Evolutionary conservation across 2,113 vertebrate species (phyloP), one percentile per base, ranked within the genome.

Genomic region (Xyliphius kryptos): DNA sequence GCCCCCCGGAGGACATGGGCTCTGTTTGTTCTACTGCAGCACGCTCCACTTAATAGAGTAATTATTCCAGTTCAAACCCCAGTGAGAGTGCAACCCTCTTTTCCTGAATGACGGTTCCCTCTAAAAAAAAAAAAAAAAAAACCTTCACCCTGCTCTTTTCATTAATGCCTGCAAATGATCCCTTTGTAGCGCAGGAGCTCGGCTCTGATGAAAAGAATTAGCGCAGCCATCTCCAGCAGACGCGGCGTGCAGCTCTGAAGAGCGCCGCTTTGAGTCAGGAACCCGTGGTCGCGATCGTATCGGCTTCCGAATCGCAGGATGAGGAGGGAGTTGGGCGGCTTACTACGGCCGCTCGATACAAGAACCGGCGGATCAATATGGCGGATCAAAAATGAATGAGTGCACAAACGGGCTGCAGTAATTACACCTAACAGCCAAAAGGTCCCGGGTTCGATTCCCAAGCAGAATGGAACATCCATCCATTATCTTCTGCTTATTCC

Each of bases 181-280:
- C 79, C 81, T 89, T 88, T 89, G 85, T 88, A 87, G 84, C 66
- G 65, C 46, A 62, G 80, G 79, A 82, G 83, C 80, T 72, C 71
- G 32, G 74, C 66, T 79, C 14, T 84, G 86, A 87, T 87, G 83
- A 89, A 87, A 85, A 78, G 83, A 87, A 88, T 87, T 86, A 89
- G 83, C 75, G 57, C 76, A 74, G 74, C 60, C 76, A 79, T 85
- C 82, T 84, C 80, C 79, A 87, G 86, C 81, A 85, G 82, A 82
- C 79, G 73, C 78, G 16, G 54, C 66, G 56, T 37, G 73, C 47
- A 76, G 79, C 69, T 75, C 68, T n/a, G n/a, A 73, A 79, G 80
- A 75, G 78, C 53, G 17, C 63, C 48, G 76, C 79, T 83, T 85
- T 85, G 82, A 85, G 85, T 87, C 80, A 83, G 79, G 81, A 10